Conservation (phyloP, 2,113 vertebrate genomes). For the Stigmatopora argus region DNA sequence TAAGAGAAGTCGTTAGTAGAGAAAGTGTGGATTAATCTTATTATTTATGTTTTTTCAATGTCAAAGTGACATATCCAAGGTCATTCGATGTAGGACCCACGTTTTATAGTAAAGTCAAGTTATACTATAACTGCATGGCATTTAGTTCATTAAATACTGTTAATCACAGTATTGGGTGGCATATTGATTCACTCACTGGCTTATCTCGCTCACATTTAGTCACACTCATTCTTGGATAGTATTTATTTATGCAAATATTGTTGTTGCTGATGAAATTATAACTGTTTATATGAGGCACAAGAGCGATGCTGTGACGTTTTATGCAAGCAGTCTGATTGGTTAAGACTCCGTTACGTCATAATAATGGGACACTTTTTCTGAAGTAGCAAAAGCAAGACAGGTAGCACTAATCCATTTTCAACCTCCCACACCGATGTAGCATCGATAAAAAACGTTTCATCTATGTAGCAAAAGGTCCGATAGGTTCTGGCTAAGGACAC, state of each 20-base stretch:
- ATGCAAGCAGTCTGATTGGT: neutral
- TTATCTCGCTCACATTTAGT: neutral
- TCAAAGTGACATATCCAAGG: neutral
- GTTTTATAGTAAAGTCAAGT: neutral
- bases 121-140: neutral
- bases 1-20: conserved; percentile 1
- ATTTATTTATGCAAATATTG: neutral
- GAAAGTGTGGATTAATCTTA: neutral
- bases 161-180: neutral
- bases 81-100: neutral
- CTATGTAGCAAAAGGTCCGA: neutral
- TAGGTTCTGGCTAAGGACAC: neutral
- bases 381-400: neutral
- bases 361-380: neutral
- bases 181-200: neutral
- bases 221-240: neutral
- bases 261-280: neutral
- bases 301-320: neutral
- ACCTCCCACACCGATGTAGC: neutral
- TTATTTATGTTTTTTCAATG: neutral
- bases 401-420: neutral
- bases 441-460: neutral
- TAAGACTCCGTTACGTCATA: neutral
- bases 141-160: neutral
- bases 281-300: neutral